Evolutionary conservation across 1,140 invertebrate species (phyloP).

Genomic region (Pseudomyrmex concolor): DNA sequence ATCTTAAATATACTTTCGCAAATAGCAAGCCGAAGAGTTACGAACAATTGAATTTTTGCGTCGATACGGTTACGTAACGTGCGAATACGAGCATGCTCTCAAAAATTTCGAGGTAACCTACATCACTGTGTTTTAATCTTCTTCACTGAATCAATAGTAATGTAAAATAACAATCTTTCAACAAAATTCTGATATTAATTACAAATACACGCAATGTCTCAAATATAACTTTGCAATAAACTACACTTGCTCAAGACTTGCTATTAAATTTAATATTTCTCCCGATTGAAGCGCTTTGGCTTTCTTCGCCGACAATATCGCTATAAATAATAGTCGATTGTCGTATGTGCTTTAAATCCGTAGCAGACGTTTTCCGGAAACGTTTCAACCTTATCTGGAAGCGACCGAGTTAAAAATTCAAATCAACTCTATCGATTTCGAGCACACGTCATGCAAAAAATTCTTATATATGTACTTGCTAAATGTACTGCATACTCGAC

Average conservation of each 20-base stretch:
- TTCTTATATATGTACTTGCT: background rate
- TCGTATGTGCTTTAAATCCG: conserved; percentile 33
- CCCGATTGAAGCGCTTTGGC: background rate
- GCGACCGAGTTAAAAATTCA: conserved; percentile 48
- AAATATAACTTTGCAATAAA: conserved; percentile 3
- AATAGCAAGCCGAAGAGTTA: background rate
- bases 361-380: background rate
- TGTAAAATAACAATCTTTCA: background rate
- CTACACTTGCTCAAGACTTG: background rate
- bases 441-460: conserved; percentile 24
- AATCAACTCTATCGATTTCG: conserved; percentile 57
- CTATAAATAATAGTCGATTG: conserved; percentile 21
- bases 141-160: conserved; percentile 26
- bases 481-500: background rate
- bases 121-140: conserved; percentile 25
- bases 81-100: conserved; percentile 23
- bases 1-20: background rate
- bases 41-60: conserved; percentile 53
- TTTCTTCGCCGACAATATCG: background rate
- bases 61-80: conserved; percentile 60
- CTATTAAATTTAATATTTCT: conserved; percentile 26
- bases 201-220: background rate
- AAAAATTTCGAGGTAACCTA: conserved; percentile 66
- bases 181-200: conserved; percentile 9
- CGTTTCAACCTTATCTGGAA: conserved; percentile 20